A percentile compares a stretch with the other conserved stretches of the same genome.
phyloP scores from a whole-genome alignment of 2,113 vertebrate species.

The Eulacestoma nigropectus region DNA sequence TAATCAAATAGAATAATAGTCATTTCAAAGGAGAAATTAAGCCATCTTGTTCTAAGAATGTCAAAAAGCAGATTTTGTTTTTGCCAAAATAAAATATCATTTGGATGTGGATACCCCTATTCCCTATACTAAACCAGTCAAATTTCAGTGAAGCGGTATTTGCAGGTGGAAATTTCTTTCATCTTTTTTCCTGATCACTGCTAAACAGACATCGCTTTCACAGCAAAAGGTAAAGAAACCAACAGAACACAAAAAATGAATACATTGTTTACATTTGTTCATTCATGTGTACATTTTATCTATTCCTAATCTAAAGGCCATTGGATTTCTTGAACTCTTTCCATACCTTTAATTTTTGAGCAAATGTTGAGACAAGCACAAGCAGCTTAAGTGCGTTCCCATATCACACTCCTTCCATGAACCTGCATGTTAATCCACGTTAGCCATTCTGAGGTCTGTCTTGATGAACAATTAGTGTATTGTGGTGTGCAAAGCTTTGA shows the following conservation, averaged over 20 bases:
- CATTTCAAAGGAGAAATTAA: background rate
- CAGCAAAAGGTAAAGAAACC: background rate
- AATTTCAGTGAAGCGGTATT: background rate
- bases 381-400: background rate
- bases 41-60: background rate
- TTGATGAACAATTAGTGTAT: background rate
- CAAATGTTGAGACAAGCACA: background rate
- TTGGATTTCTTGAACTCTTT: background rate
- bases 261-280: background rate
- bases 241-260: background rate
- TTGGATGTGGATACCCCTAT: background rate
- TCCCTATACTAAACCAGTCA: background rate
- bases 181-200: background rate
- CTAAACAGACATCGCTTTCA: background rate
- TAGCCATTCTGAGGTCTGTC: background rate
- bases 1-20: background rate
- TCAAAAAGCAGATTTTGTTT: background rate
- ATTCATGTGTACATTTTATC: background rate
- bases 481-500: background rate
- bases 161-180: background rate
- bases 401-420: background rate
- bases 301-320: background rate
- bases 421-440: background rate
- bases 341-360: background rate
- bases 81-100: background rate